Evolutionary conservation across 2,797 vertebrate genomes (phyloP).

Genomic region (Vespertilio murinus): DNA sequence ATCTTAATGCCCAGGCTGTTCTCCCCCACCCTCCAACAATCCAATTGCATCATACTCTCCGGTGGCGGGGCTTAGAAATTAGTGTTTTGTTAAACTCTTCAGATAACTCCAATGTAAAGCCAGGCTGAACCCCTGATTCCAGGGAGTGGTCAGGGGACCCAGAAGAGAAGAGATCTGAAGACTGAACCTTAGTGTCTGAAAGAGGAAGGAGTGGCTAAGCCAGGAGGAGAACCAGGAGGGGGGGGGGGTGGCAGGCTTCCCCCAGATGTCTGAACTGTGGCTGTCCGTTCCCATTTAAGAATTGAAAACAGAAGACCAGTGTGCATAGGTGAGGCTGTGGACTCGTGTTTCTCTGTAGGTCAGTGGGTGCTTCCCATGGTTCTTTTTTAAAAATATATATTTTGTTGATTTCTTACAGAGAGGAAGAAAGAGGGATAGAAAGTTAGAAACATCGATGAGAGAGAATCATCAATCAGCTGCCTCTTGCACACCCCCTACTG

Average conservation of each 20-base stretch:
- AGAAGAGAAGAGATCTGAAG: not conserved
- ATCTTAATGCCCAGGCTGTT: not conserved
- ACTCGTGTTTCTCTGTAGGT: not conserved
- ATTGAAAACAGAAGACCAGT: not conserved
- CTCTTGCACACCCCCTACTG: no score
- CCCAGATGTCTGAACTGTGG: not conserved
- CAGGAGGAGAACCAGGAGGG: not conserved
- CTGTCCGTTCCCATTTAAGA: not conserved
- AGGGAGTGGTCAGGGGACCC: not conserved
- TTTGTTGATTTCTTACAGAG: no score
- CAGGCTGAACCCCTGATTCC: not conserved
- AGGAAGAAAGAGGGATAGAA: no score
- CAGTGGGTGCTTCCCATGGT: not conserved
- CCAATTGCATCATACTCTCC: not conserved
- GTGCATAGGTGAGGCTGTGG: not conserved
- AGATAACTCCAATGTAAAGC: not conserved
- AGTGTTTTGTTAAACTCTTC: not conserved
- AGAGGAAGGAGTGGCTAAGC: not conserved
- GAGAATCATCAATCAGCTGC: no score
- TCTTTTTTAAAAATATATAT: no score
- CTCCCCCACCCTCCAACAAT: not conserved
- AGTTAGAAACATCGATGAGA: no score
- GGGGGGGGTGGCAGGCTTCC: not conserved
- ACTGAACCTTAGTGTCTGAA: not conserved
- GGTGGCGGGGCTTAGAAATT: not conserved